Evolutionary conservation across 2,797 vertebrate genomes (phyloP).

Genomic region (Sebastes nivosus): DNA sequence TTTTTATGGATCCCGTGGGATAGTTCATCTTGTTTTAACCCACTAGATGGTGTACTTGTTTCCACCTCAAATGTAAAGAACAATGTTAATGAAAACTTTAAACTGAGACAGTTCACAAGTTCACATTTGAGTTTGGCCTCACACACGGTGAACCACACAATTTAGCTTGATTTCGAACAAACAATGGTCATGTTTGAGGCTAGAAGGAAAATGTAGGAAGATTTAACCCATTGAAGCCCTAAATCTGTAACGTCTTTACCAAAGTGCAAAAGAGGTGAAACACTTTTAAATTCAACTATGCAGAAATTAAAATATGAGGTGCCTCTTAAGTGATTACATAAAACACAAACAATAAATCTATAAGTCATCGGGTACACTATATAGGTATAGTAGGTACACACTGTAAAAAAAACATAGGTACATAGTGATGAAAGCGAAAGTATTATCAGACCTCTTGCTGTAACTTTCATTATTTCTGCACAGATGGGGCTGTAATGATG

Average conservation of each 20-base stretch:
- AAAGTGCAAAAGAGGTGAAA: not conserved
- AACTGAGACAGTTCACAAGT: not conserved
- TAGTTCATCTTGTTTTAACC: slow-evolving; percentile 41
- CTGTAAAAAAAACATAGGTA: not conserved
- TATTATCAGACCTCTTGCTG: slow-evolving; percentile 8
- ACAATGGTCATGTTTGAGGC: not conserved
- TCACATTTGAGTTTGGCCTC: not conserved
- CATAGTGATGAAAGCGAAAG: not conserved
- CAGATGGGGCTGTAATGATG: not conserved
- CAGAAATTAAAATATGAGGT: not conserved
- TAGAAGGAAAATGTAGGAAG: not conserved
- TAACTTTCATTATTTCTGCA: slow-evolving; percentile 13
- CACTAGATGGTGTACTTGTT: slow-evolving; percentile 70
- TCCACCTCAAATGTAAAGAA: slow-evolving; percentile 49
- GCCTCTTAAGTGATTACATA: not conserved
- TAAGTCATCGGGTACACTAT: not conserved
- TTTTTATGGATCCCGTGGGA: slow-evolving; percentile 32
- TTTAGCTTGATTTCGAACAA: not conserved
- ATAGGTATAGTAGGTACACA: not conserved
- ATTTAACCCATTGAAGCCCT: not conserved
- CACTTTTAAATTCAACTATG: not conserved
- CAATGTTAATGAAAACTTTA: not conserved
- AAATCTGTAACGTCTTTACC: not conserved
- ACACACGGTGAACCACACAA: not conserved
- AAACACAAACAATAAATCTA: not conserved